Conservation (phyloP, 2,888 invertebrate genomes). For the Litoditis marina region DNA sequence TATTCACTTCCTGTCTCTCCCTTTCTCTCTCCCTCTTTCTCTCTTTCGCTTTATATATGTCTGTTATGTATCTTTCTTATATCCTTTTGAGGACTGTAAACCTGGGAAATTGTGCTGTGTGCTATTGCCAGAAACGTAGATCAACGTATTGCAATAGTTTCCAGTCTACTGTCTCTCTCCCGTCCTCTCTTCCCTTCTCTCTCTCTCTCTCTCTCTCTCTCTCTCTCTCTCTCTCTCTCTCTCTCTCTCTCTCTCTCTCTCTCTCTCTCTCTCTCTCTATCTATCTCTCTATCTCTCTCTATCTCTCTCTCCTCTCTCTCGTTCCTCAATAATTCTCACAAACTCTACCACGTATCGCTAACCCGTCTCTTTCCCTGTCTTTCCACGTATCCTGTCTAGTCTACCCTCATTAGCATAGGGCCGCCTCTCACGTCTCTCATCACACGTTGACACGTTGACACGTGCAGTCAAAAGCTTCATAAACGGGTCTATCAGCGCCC, state of each 20-base stretch:
- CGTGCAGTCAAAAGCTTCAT: no score
- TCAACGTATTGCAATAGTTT: neutral
- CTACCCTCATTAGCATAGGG: no score
- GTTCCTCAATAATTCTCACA: neutral
- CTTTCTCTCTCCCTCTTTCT: constrained; percentile 3
- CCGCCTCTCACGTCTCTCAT: no score
- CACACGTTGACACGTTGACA: no score
- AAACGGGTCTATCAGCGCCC: no score
- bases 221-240: neutral
- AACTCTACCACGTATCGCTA: no score
- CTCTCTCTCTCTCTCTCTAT: constrained; percentile 9
- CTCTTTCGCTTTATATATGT: neutral
- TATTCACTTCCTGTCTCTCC: neutral
- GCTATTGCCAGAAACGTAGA: neutral
- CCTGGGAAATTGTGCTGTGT: neutral
- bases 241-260: neutral
- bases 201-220: constrained; percentile 3
- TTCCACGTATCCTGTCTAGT: no score
- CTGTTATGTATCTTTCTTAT: no score
- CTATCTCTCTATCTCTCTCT: neutral
- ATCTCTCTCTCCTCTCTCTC: neutral
- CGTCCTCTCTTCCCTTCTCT: neutral
- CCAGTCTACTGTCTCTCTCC: neutral
- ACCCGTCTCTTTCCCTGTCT: no score
- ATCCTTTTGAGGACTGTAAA: no score